These are phyloP conservation scores for Seira sanloemensis DNA, from an alignment of 2,888 invertebrate genomes.

Conservation along the genomic window DNA sequence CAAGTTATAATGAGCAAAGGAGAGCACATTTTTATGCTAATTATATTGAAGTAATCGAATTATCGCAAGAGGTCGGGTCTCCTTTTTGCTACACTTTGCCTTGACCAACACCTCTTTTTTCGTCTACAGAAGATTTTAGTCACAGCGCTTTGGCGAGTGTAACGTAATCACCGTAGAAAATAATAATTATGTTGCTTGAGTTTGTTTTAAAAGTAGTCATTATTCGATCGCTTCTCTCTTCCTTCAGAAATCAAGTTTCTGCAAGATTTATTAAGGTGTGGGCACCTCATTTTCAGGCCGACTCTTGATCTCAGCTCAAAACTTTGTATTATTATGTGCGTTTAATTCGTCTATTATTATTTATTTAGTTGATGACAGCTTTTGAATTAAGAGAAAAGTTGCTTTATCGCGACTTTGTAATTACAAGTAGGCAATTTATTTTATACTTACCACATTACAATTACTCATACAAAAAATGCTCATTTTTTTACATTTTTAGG, in stretches of 20 bases:
- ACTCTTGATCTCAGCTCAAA: not conserved
- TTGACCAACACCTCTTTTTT: slow-evolving; percentile 8
- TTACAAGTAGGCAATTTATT: slow-evolving; percentile 23
- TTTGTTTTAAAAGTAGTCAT: slow-evolving; percentile 14
- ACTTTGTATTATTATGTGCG: not conserved
- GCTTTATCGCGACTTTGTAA: slow-evolving; percentile 17
- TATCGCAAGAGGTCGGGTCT: not conserved
- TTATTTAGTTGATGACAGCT: slow-evolving; percentile 14
- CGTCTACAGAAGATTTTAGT: not conserved
- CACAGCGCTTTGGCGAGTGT: not conserved
- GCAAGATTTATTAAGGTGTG: slow-evolving; percentile 5
- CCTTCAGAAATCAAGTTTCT: slow-evolving; percentile 28
- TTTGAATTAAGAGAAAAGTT: not conserved
- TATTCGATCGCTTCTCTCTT: not conserved
- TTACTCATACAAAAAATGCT: not conserved
- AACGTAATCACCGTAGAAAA: slow-evolving; percentile 18
- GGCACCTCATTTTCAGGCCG: no score
- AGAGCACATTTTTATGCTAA: slow-evolving; percentile 13
- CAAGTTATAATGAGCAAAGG: slow-evolving; percentile 4
- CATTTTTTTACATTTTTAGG: not conserved
- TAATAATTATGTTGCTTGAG: slow-evolving; percentile 4
- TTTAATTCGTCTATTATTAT: slow-evolving; percentile 13
- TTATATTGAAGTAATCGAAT: slow-evolving; percentile 15
- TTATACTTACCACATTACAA: not conserved
- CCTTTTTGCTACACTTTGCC: not conserved